Percentiles rank a stretch among this genome's conserved stretches.
phyloP scores from a whole-genome alignment of 2,797 vertebrate genomes.

The Falco novaeseelandiae region DNA sequence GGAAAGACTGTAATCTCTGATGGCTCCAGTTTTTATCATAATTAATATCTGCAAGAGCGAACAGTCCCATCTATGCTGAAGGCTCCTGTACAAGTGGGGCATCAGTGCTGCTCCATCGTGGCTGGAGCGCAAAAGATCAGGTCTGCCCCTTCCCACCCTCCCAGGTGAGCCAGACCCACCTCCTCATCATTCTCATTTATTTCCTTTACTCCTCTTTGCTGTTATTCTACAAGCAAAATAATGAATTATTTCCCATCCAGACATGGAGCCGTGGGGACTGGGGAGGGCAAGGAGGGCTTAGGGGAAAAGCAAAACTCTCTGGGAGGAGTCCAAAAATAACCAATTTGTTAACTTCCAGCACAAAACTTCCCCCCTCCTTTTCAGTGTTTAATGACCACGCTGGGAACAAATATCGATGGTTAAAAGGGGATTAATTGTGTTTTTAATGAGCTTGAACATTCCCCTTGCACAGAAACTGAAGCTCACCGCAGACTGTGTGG shows the following conservation, averaged over 20 bases:
- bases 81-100: neutral
- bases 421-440: slow-evolving; percentile 7
- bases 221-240: neutral
- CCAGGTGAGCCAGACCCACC: neutral
- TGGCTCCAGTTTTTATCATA: neutral
- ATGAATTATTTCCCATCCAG: slow-evolving; percentile 1
- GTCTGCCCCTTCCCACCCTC: neutral
- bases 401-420: neutral
- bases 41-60: neutral
- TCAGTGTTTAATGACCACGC: neutral
- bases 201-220: neutral
- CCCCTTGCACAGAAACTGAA: neutral
- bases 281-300: neutral
- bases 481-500: neutral
- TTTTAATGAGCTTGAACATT: slow-evolving; percentile 9
- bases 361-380: neutral
- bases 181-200: neutral
- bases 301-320: neutral
- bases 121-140: neutral
- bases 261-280: neutral
- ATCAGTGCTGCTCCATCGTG: neutral
- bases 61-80: accelerated
- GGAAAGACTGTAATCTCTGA: accelerated
- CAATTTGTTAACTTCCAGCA: neutral
- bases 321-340: slow-evolving; percentile 1